phyloP scores from a whole-genome alignment of 2,888 invertebrate species.

The Toxonevra muliebris region DNA sequence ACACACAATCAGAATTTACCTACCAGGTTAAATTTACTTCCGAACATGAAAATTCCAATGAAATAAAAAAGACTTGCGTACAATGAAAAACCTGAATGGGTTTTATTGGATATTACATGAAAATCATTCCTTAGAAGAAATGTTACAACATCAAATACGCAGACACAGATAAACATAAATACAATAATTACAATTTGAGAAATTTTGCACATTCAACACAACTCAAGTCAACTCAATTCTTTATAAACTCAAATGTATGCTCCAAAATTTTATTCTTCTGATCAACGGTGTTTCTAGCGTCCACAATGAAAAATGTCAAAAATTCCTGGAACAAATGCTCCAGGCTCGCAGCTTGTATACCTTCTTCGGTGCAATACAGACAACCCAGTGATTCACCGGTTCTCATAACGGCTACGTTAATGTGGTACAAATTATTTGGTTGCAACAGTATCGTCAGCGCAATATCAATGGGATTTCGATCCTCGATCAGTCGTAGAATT shows the following conservation, averaged over 20 bases:
- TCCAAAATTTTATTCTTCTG: slow-evolving; percentile 38
- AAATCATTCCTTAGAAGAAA: neutral
- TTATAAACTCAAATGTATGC: slow-evolving; percentile 41
- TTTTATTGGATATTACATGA: neutral
- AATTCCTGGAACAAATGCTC: slow-evolving; percentile 36
- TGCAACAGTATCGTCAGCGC: slow-evolving; percentile 45
- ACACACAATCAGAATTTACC: too few species aligned
- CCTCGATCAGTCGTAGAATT: slow-evolving; percentile 33
- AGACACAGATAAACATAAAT: neutral
- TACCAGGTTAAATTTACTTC: too few species aligned
- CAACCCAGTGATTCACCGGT: slow-evolving; percentile 42
- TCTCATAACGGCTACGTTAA: slow-evolving; percentile 44
- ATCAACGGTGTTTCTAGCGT: slow-evolving; percentile 32
- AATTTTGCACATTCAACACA: neutral
- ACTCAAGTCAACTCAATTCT: slow-evolving; percentile 8
- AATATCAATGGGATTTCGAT: slow-evolving; percentile 29
- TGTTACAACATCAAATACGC: neutral
- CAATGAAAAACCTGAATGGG: too few species aligned
- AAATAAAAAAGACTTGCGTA: too few species aligned
- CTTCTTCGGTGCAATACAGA: slow-evolving; percentile 45
- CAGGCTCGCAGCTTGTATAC: slow-evolving; percentile 34
- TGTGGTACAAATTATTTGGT: slow-evolving; percentile 48
- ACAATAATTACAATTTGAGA: neutral
- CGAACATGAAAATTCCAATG: too few species aligned
- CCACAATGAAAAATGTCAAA: slow-evolving; percentile 41